phyloP scores from a whole-genome alignment of 2,113 vertebrate genomes.

The Lota lota region DNA sequence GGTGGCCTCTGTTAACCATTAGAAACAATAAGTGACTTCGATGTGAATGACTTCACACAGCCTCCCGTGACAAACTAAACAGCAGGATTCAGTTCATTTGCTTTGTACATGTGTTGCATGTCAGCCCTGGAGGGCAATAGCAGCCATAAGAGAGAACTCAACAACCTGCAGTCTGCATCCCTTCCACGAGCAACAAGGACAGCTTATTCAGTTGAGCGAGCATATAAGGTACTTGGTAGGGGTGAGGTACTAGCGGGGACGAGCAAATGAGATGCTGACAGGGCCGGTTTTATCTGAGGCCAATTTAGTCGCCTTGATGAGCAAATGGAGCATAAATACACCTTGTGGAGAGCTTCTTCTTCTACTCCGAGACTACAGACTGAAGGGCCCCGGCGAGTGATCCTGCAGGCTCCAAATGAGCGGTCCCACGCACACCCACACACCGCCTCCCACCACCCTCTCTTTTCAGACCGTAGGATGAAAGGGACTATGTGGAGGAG shows the following conservation, averaged over 20 bases:
- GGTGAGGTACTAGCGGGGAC: neutral
- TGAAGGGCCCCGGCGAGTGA: constrained; percentile 6
- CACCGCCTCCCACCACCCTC: constrained; percentile 23
- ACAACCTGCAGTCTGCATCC: neutral
- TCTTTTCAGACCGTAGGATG: constrained; percentile 30
- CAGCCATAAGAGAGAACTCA: constrained; percentile 3
- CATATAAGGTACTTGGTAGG: constrained; percentile 16
- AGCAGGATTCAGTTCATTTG: constrained; percentile 8
- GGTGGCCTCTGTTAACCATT: neutral
- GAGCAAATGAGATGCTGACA: constrained; percentile 36
- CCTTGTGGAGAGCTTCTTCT: constrained; percentile 10
- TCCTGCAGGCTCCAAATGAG: neutral
- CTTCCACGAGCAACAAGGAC: constrained; percentile 13
- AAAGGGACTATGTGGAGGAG: constrained; percentile 21
- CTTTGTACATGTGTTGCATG: constrained; percentile 24
- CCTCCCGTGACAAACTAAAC: neutral
- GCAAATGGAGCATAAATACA: constrained; percentile 30
- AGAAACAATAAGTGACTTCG: constrained; percentile 20
- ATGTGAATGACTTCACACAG: constrained; percentile 35
- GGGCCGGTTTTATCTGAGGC: constrained; percentile 32
- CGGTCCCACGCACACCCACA: too few species aligned
- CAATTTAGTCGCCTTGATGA: constrained; percentile 44
- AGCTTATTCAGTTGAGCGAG: constrained; percentile 37
- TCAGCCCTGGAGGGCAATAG: constrained; percentile 26
- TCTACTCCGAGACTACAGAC: constrained; percentile 7